Base-by-base conservation (phyloP, 2,113 vertebrate genomes). In the Rattus norvegicus region DNA sequence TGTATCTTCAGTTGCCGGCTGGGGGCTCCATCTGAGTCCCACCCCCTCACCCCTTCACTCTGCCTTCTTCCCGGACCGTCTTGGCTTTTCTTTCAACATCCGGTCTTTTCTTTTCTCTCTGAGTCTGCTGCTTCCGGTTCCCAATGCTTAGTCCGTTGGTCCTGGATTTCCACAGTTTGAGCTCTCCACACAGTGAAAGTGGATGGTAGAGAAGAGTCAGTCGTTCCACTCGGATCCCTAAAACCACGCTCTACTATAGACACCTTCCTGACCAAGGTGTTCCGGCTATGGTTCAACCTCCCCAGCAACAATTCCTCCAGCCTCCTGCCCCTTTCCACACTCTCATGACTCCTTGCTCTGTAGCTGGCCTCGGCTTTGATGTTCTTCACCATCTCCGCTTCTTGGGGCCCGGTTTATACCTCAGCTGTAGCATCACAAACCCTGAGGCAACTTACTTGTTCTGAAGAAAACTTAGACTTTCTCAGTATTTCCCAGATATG, bases 391-490 rank as follows among this genome's bases (percentile, higher is more conserved):
- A 28, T n/a, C 81, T 67, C 73, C n/a, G 76, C 36, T 33, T n/a
- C 19, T 24, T 36, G 88, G 52, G 26, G 39, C 85, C 56, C 43
- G 47, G 3, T n/a, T 65, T 89, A 77, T 11, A 76, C 43, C 30
- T 92, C 61, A 83, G 73, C 39, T 75, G 47, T 20, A 69, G 33
- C 49, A 47, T 16, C 24, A 11, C 13, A 0, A 0, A 6, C 69
- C 8, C 73, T 72, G 36, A 33, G 12, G 30, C 65, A 54, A 9
- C n/a, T 67, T 76, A 65, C 81, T 61, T 52, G 89, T 39, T 87
- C 63, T 69, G 72, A 30, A 88, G 77, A 61, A 96, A 61, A 79
- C 76, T 39, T 26, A 91, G 39, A 24, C 43, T 54, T 52, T 93
- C 63, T 75, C 54, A 80, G 52, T 63, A 33, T 75, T 80, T 94